Evolutionary conservation across 2,888 invertebrate genomes (phyloP).

Genomic region (Spisula subtruncata): DNA sequence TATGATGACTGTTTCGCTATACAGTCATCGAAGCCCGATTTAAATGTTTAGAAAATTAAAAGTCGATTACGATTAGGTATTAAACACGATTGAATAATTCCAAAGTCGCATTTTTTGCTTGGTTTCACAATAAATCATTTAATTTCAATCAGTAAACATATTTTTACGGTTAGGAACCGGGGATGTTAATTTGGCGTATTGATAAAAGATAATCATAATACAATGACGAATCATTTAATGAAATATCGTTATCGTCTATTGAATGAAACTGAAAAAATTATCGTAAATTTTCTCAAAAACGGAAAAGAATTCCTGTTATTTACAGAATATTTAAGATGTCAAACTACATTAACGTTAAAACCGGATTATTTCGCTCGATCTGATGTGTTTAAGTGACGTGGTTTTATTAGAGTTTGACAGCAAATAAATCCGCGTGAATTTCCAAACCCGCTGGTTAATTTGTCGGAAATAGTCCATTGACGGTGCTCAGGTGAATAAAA

Average conservation of each 20-base stretch:
- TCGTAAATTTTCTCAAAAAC: not conserved
- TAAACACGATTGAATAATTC: no score
- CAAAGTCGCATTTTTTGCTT: no score
- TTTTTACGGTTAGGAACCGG: not conserved
- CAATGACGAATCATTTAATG: constrained; percentile 15
- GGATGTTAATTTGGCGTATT: not conserved
- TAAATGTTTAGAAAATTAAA: no score
- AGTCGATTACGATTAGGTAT: no score
- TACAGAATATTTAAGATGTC: not conserved
- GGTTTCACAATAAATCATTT: not conserved
- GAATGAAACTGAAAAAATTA: not conserved
- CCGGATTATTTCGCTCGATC: constrained; percentile 25
- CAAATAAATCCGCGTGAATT: not conserved
- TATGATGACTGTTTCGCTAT: no score
- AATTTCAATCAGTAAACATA: not conserved
- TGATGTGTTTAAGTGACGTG: not conserved
- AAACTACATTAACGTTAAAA: not conserved
- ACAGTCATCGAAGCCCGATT: no score
- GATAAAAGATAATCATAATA: not conserved
- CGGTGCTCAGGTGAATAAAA: constrained; percentile 42
- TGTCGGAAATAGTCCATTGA: constrained; percentile 36
- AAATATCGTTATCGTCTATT: constrained; percentile 5
- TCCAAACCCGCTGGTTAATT: constrained; percentile 28
- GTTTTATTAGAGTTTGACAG: constrained; percentile 21
- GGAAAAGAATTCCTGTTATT: not conserved